These are phyloP conservation scores for Yoshiicerus persimilis DNA, from an alignment of 1,140 invertebrate species.

Conservation along the genomic window DNA sequence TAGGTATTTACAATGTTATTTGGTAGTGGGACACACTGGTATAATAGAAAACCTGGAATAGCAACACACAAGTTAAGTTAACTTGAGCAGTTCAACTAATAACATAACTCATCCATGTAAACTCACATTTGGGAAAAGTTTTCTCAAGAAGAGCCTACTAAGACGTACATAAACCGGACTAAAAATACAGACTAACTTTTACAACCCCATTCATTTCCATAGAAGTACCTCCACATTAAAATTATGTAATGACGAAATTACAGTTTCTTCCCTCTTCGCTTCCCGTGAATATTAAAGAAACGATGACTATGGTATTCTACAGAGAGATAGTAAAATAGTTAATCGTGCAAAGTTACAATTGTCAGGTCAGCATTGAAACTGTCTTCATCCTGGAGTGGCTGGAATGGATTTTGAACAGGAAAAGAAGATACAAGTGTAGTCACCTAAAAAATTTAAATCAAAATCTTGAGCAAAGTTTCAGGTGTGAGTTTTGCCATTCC, in stretches of 20 bases:
- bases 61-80: neutral
- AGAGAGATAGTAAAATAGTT: neutral
- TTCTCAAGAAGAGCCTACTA: neutral
- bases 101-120: conserved; percentile 10
- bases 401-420: neutral
- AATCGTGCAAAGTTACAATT: neutral
- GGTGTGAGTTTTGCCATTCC: neutral
- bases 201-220: neutral
- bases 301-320: neutral
- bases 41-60: neutral
- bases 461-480: conserved; percentile 16
- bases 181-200: neutral
- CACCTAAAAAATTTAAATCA: neutral
- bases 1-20: neutral
- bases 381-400: neutral
- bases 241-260: conserved; percentile 12
- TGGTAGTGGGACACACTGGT: neutral
- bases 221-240: neutral
- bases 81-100: neutral
- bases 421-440: neutral
- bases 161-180: neutral
- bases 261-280: neutral
- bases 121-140: conserved; percentile 8
- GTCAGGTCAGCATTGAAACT: neutral
- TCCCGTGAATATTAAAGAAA: neutral